Evolutionary conservation across 1,140 invertebrate species (phyloP), one percentile per base, ranked within the genome.

Genomic region (Dysdera silvatica): DNA sequence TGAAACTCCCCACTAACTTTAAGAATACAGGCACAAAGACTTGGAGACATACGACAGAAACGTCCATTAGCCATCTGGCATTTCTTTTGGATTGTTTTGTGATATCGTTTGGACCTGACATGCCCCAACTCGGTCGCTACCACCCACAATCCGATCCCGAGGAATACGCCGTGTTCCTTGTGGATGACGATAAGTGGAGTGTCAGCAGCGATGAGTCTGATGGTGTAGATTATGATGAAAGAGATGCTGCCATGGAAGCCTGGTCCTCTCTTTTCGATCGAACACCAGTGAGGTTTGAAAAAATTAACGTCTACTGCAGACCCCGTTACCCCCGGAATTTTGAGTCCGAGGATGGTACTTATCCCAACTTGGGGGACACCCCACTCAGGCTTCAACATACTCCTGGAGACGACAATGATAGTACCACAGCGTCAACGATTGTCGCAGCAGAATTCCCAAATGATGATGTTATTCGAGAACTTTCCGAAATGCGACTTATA

Each of bases 141-240:
- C 62, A 65, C 59, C 62, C 62, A 18, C 37, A 58, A n/a, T 65
- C 62, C 20, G 48, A 59, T 54, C 62, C 62, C 20, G 62, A 65
- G 28, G 31, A 45, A 23, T 58, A 40, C n/a, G 48, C 35, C 14
- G 7, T 5, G 2, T 32, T 54, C 14, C 24, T 41, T 5, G 12
- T 4, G 16, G 8, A 16, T 1, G 37, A 43, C 26, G 33, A 33
- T 23, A 53, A 8, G 14, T 33, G 26, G 28, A 53, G 37, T 45
- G 4, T 18, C 5, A 53, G 43, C 8, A 52, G 35, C 37, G 49
- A 52, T 0, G 37, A 43, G 47, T 29, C 12, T 4, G 26, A 41
- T 6, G 28, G 26, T 1, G 26, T 10, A 2, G 10, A 32, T 18
- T 28, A 40, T 10, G 23, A 26, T 2, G 5, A 16, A 7, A 24